These are phyloP conservation scores for Ommatoiulus sabulosus DNA, from an alignment of 2,888 invertebrate genomes.

Conservation along the genomic window DNA sequence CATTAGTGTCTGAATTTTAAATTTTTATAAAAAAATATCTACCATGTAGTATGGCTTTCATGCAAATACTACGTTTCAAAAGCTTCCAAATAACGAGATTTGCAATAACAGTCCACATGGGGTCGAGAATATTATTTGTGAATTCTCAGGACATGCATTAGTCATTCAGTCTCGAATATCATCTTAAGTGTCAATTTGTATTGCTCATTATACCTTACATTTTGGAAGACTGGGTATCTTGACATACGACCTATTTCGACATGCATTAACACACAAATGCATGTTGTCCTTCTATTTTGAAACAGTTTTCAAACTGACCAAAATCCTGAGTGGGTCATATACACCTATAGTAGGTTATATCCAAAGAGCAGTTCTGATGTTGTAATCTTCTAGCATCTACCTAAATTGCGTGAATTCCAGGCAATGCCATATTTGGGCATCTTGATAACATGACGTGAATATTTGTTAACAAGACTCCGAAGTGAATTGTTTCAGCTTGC, in stretches of 20 bases:
- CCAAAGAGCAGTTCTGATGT: neutral
- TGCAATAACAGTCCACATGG: too few species aligned
- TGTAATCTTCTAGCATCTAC: neutral
- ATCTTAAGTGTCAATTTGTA: too few species aligned
- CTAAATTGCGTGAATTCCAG: neutral
- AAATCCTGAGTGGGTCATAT: neutral
- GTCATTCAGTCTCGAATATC: too few species aligned
- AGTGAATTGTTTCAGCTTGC: conserved; percentile 7
- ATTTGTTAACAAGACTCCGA: neutral
- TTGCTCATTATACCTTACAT: neutral
- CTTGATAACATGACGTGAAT: neutral
- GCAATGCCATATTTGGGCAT: neutral
- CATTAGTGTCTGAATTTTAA: too few species aligned
- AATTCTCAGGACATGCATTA: too few species aligned
- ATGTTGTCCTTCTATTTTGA: neutral
- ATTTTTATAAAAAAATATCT: too few species aligned
- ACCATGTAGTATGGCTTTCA: too few species aligned
- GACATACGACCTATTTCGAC: neutral
- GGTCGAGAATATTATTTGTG: too few species aligned
- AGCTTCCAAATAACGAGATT: too few species aligned
- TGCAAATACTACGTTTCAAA: too few species aligned
- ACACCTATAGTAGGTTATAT: neutral
- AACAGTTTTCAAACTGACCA: neutral
- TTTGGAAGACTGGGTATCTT: neutral
- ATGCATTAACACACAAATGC: too few species aligned